Percentiles rank a stretch among this genome's conserved stretches.
Evolutionary conservation across 2,113 vertebrate species (phyloP).

Genomic region (Acinonyx jubatus): DNA sequence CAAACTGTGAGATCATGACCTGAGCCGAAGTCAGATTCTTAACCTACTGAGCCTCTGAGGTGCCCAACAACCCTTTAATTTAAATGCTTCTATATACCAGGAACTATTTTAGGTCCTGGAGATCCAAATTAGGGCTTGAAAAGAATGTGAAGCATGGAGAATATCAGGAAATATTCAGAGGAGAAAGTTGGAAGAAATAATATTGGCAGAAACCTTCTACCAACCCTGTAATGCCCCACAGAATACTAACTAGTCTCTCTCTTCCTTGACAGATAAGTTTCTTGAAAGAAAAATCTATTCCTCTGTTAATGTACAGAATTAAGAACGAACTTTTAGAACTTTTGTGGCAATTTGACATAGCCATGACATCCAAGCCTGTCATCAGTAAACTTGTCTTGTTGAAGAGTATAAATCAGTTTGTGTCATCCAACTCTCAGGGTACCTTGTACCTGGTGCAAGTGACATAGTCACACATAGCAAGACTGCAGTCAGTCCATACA

Average conservation of each 20-base stretch:
- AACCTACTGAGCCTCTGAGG: too few relatives aligned
- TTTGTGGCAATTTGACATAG: neutral
- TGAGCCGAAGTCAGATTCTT: too few relatives aligned
- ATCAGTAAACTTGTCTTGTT: neutral
- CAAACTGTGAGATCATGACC: too few relatives aligned
- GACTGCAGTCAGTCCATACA: neutral
- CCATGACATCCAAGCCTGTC: neutral
- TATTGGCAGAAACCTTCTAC: neutral
- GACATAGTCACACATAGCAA: neutral
- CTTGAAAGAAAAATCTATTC: neutral
- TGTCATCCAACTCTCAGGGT: neutral
- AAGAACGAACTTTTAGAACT: neutral
- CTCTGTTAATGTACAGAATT: neutral
- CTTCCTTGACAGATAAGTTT: neutral
- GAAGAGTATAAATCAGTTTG: neutral
- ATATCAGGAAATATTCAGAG: slow-evolving; percentile 10
- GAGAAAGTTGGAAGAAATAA: neutral
- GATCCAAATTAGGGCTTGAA: neutral
- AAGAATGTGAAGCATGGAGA: slow-evolving; percentile 1
- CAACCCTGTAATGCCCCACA: neutral
- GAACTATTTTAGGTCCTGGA: neutral
- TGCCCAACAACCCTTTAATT: neutral
- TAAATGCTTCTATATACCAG: neutral
- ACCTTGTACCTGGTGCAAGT: neutral
- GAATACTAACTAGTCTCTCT: neutral